These are phyloP conservation scores for Drosophila cardini DNA, from an alignment of 1,140 invertebrate genomes.

Conservation along the genomic window DNA sequence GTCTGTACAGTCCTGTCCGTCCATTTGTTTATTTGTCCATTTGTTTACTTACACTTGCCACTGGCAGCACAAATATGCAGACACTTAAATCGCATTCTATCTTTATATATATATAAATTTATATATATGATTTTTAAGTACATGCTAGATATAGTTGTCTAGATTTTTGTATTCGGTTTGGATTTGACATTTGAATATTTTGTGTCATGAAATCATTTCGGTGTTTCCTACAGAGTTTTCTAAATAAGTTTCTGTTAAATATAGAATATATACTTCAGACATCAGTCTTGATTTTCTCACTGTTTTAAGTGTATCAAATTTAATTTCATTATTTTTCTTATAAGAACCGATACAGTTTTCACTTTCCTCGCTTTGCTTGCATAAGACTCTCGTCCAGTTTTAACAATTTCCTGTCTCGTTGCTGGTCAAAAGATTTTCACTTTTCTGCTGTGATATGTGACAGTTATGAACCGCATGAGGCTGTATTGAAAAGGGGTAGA, in stretches of 20 bases:
- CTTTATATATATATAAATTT: constrained; percentile 23
- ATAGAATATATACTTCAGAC: too few species aligned
- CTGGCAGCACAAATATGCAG: constrained; percentile 56
- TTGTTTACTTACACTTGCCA: constrained; percentile 60
- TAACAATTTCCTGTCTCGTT: constrained; percentile 32
- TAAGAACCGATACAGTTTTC: constrained; percentile 15
- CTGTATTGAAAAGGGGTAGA: neutral
- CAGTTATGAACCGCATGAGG: constrained; percentile 35
- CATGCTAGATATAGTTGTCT: constrained; percentile 1
- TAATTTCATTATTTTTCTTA: constrained; percentile 43
- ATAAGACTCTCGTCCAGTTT: constrained; percentile 24
- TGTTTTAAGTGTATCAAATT: constrained; percentile 1
- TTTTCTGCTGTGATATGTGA: constrained; percentile 38
- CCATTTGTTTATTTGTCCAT: constrained; percentile 30
- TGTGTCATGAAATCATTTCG: constrained; percentile 44
- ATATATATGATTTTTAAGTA: neutral
- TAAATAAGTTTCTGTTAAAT: too few species aligned
- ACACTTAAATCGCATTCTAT: constrained; percentile 59
- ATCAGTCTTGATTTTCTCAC: too few species aligned
- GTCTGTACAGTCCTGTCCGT: neutral
- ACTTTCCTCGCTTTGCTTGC: constrained; percentile 15
- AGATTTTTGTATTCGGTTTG: constrained; percentile 42
- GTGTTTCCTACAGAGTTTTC: constrained; percentile 34
- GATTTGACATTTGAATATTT: constrained; percentile 47
- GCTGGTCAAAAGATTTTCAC: constrained; percentile 36